Percentiles rank a stretch among this genome's conserved stretches.
Evolutionary conservation across 2,797 vertebrate genomes (phyloP).

Genomic region (Melanotaenia nigrans): DNA sequence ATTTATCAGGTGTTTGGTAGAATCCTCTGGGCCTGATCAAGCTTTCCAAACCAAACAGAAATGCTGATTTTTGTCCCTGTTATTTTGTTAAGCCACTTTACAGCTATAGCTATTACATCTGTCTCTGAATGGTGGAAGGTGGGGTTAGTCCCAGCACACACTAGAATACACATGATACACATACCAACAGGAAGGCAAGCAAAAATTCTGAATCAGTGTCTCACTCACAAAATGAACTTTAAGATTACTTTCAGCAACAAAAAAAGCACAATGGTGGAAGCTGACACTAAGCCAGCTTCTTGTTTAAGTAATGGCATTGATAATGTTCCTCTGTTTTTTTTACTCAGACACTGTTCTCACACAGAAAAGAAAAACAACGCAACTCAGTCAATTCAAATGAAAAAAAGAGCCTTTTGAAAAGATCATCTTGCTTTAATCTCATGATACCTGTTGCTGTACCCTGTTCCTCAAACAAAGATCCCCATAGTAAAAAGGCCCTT

Average conservation of each 20-base stretch:
- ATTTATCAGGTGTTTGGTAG: constrained; percentile 40
- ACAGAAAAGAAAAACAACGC: constrained; percentile 56
- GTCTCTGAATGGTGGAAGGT: constrained; percentile 58
- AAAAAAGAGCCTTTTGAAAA: constrained; percentile 58
- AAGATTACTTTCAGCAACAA: constrained; percentile 65
- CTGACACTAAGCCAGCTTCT: constrained; percentile 71
- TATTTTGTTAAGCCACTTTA: constrained; percentile 60
- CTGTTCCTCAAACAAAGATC: constrained; percentile 79
- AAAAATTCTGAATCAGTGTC: constrained; percentile 70
- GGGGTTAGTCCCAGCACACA: constrained; percentile 68
- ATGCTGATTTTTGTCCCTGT: constrained; percentile 38
- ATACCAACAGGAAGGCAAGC: constrained; percentile 78
- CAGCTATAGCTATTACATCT: constrained; percentile 53
- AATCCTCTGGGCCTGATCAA: constrained; percentile 39
- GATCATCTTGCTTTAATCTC: constrained; percentile 65
- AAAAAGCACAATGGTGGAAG: constrained; percentile 83
- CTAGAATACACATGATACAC: constrained; percentile 73
- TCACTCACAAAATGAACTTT: constrained; percentile 72
- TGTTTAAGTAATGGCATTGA: constrained; percentile 78
- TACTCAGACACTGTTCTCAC: constrained; percentile 66
- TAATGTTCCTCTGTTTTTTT: constrained; percentile 63
- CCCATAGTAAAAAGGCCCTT: constrained; percentile 78
- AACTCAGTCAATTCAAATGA: constrained; percentile 59
- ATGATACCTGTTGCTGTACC: constrained; percentile 73
- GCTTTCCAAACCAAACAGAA: constrained; percentile 33